phyloP scores from a whole-genome alignment of 2,888 invertebrate genomes.

The Fissipunctia ypsillon region DNA sequence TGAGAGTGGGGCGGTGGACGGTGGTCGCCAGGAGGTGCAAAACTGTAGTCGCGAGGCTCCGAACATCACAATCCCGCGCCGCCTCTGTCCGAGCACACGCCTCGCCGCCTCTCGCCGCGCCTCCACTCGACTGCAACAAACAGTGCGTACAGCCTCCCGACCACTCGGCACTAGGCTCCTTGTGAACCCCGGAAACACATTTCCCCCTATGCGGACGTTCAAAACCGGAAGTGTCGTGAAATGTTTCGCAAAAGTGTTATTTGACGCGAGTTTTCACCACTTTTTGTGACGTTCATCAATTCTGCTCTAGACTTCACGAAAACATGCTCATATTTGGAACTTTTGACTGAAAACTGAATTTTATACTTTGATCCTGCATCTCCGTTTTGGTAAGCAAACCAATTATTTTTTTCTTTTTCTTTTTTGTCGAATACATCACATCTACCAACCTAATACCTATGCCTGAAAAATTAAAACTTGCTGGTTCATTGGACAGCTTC shows the following conservation, averaged over 20 bases:
- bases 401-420: constrained; percentile 42
- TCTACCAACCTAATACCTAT: neutral
- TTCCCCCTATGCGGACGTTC: constrained; percentile 76
- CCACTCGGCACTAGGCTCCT: neutral
- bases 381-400: constrained; percentile 70
- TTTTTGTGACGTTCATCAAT: constrained; percentile 75
- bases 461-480: constrained; percentile 38
- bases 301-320: constrained; percentile 54
- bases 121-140: constrained; percentile 36
- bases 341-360: constrained; percentile 70
- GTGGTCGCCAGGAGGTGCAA: constrained; percentile 75
- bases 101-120: constrained; percentile 46
- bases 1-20: constrained; percentile 80
- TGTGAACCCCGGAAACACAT: constrained; percentile 40
- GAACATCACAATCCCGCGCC: constrained; percentile 75
- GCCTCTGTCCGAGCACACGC: constrained; percentile 75
- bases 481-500: constrained; percentile 55
- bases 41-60: constrained; percentile 75
- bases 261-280: constrained; percentile 77
- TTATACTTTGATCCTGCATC: constrained; percentile 42
- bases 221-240: constrained; percentile 81
- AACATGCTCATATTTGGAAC: constrained; percentile 77
- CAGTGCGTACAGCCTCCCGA: constrained; percentile 45
- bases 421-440: constrained; percentile 14
- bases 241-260: constrained; percentile 83